A percentile compares a stretch with the other conserved stretches of the same genome.
Conservation (phyloP, 2,888 invertebrate genomes). For the Drosophila siamana region DNA sequence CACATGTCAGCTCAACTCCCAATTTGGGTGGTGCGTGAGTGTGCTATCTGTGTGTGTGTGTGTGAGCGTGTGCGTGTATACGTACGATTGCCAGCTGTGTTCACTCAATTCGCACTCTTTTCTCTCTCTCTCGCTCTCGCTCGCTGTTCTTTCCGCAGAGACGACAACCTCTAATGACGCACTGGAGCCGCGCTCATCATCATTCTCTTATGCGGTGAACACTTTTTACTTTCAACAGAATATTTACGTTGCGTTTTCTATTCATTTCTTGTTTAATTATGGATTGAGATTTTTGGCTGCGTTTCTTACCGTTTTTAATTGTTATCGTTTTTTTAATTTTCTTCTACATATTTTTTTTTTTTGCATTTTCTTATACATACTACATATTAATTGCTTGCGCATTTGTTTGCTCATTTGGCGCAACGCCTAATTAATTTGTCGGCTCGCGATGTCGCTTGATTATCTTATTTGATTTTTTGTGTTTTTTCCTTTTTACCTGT, state of each 20-base stretch:
- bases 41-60: constrained; percentile 14
- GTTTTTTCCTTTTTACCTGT: constrained; percentile 23
- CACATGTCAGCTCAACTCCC: constrained; percentile 83
- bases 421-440: constrained; percentile 40
- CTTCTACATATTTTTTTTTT: not conserved
- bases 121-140: constrained; percentile 29
- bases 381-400: constrained; percentile 38
- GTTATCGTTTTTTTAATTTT: constrained; percentile 13
- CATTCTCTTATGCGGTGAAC: constrained; percentile 84
- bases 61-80: constrained; percentile 16
- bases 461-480: constrained; percentile 16
- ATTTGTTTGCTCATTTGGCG: constrained; percentile 48
- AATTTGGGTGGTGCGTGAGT: constrained; percentile 83
- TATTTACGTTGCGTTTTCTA: constrained; percentile 16
- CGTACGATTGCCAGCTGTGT: constrained; percentile 20
- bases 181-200: constrained; percentile 83
- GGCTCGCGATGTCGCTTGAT: constrained; percentile 25
- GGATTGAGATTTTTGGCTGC: constrained; percentile 15
- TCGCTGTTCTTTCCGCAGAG: constrained; percentile 51
- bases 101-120: constrained; percentile 4
- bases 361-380: not conserved
- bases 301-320: constrained; percentile 3
- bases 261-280: constrained; percentile 24
- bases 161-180: constrained; percentile 60
- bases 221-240: constrained; percentile 21